Evolutionary conservation across 2,113 vertebrate species (phyloP).

Genomic region (Lamprotornis superbus): DNA sequence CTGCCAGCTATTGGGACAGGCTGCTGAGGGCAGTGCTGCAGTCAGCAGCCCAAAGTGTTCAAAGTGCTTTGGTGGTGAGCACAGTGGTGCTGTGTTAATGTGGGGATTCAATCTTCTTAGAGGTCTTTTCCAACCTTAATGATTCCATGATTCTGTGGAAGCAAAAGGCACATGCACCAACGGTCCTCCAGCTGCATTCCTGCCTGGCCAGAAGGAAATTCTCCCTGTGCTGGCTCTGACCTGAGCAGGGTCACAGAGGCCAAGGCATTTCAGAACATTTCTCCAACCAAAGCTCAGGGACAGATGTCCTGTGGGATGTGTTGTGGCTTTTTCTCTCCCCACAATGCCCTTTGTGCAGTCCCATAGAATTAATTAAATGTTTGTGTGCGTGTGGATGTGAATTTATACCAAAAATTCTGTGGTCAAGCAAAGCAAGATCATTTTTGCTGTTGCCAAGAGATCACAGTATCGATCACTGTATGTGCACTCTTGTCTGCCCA

Average conservation of each 20-base stretch:
- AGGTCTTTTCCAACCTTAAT: not conserved
- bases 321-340: not conserved
- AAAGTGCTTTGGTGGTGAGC: not conserved
- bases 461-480: not conserved
- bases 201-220: not conserved
- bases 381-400: not conserved
- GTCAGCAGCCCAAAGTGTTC: not conserved
- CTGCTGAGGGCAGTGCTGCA: not conserved
- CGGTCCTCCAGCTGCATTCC: not conserved
- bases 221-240: not conserved
- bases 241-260: not conserved
- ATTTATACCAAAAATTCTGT: not conserved
- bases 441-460: not conserved
- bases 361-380: not conserved
- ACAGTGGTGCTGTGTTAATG: rapidly evolving
- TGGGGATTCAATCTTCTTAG: not conserved
- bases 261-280: not conserved
- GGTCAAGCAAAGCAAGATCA: not conserved
- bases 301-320: not conserved
- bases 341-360: not conserved
- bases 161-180: not conserved
- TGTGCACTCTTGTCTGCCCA: not conserved
- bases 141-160: not conserved
- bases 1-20: not conserved
- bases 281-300: not conserved